Evolutionary conservation across 2,888 invertebrate species (phyloP).

Genomic region (Eueremaeus valkanovi): DNA sequence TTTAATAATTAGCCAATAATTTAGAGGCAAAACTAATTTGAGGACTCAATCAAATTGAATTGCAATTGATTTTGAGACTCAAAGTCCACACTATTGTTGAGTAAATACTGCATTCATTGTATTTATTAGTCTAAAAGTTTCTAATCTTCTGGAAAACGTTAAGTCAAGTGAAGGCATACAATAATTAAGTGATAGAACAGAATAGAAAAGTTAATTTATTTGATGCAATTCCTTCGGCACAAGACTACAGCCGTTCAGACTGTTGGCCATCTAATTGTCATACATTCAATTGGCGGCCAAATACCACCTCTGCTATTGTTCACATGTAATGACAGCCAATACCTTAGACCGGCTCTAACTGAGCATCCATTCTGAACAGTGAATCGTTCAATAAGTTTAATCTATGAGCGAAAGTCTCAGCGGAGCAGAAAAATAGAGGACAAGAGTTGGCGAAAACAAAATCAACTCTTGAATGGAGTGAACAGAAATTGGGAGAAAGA

Average conservation of each 20-base stretch:
- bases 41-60: no score
- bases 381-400: background rate
- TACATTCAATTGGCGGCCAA: background rate
- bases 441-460: background rate
- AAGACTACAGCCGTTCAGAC: background rate
- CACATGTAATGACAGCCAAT: background rate
- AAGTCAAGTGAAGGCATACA: background rate
- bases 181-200: background rate
- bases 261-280: background rate
- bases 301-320: constrained; percentile 7
- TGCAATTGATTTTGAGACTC: background rate
- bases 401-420: constrained; percentile 6
- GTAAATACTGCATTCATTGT: background rate
- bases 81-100: background rate
- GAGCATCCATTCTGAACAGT: no score
- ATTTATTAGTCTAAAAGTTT: background rate
- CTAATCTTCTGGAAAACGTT: background rate
- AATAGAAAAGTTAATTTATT: background rate
- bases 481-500: background rate
- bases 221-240: background rate
- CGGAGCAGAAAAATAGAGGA: constrained; percentile 5
- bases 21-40: no score
- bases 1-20: no score
- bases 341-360: background rate
- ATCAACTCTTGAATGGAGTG: background rate